Percentiles rank a stretch among this genome's conserved stretches.
These are phyloP conservation scores for Epiblema foenella DNA, from an alignment of 2,888 invertebrate species.

Conservation along the genomic window DNA sequence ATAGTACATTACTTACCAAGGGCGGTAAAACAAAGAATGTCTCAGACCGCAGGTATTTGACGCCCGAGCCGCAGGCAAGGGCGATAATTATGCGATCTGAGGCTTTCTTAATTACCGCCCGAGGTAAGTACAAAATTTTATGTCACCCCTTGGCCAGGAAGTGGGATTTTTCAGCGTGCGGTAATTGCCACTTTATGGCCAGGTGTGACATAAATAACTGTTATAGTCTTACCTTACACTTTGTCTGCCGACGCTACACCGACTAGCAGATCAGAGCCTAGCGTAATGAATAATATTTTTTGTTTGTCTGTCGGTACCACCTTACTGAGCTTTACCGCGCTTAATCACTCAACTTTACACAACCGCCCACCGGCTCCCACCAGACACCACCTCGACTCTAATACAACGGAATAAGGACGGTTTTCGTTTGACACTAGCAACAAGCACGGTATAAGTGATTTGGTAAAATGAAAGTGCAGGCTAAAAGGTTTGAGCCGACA, in stretches of 20 bases:
- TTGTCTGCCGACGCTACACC: slow-evolving; percentile 50
- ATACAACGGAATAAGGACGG: not conserved
- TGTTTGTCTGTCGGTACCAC: slow-evolving; percentile 56
- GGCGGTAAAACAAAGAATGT: no score
- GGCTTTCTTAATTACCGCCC: no score
- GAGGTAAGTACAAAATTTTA: no score
- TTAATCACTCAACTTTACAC: slow-evolving; percentile 46
- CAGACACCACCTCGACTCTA: not conserved
- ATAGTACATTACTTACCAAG: no score
- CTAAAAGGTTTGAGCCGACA: slow-evolving; percentile 35
- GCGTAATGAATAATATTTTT: slow-evolving; percentile 60
- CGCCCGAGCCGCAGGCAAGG: no score
- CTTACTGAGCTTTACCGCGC: slow-evolving; percentile 54
- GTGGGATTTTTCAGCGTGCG: no score
- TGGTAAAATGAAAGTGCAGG: slow-evolving; percentile 26
- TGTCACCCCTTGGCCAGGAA: no score
- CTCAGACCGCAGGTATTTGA: no score
- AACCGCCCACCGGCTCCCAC: not conserved
- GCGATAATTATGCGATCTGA: no score
- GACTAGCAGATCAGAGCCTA: slow-evolving; percentile 56
- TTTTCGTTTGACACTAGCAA: not conserved
- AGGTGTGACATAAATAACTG: no score
- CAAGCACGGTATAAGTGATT: slow-evolving; percentile 5
- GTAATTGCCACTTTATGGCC: no score
- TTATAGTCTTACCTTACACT: not conserved